Conservation (phyloP, 2,113 vertebrate species). For the Artemisiospiza belli region DNA sequence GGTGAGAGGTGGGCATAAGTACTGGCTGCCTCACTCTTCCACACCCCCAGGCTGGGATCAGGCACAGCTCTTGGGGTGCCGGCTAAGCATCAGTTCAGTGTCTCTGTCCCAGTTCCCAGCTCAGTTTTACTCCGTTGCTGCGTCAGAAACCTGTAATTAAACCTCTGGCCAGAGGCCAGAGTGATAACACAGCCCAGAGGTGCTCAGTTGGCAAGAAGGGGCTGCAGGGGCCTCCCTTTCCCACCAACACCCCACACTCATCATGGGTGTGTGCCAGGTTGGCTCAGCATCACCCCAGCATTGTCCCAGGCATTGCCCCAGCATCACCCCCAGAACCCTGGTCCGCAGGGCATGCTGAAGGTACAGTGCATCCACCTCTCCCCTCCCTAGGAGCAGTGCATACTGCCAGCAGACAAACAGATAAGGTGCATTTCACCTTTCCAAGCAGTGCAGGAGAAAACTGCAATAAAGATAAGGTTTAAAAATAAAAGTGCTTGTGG, state of each 20-base stretch:
- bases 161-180: not conserved
- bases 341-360: accelerated
- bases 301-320: not conserved
- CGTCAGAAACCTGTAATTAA: not conserved
- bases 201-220: not conserved
- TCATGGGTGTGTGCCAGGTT: not conserved
- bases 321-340: accelerated
- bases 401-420: not conserved
- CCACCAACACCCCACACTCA: not conserved
- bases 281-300: not conserved
- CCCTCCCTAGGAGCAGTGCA: not conserved
- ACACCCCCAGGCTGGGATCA: accelerated
- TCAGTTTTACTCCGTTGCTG: not conserved
- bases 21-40: not conserved
- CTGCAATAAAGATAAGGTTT: slow-evolving; percentile 62
- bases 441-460: slow-evolving; percentile 16
- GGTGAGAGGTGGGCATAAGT: not conserved
- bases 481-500: not conserved
- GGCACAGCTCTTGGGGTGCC: not conserved
- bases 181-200: not conserved
- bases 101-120: not conserved
- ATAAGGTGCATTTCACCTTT: slow-evolving; percentile 3
- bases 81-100: not conserved
- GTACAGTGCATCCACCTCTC: not conserved
- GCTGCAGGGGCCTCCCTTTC: not conserved